phyloP scores from a whole-genome alignment of 2,113 vertebrate genomes.

The Gallinago undulata region DNA sequence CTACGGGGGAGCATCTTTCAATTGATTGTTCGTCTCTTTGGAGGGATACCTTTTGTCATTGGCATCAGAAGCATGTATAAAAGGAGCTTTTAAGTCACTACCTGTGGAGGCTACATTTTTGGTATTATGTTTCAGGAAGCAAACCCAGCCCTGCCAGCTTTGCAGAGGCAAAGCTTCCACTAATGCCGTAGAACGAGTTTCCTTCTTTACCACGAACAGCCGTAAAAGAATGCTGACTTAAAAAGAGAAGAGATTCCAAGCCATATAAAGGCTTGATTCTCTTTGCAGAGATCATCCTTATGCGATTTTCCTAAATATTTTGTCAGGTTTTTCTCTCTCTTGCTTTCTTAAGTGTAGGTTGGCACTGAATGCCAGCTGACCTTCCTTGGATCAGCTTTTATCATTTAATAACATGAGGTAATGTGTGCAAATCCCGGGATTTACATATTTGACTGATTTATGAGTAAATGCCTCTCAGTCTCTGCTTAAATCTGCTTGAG shows the following conservation, averaged over 20 bases:
- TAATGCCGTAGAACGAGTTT: neutral
- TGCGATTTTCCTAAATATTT: neutral
- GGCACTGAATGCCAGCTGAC: neutral
- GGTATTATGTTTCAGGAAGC: neutral
- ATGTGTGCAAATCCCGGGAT: neutral
- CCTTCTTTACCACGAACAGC: neutral
- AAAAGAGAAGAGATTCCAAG: neutral
- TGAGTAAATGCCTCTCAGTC: neutral
- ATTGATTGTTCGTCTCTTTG: neutral
- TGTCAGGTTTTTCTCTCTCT: neutral
- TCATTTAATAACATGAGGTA: neutral
- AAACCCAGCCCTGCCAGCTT: neutral
- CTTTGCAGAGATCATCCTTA: neutral
- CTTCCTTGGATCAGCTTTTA: neutral
- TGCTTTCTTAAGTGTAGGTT: neutral
- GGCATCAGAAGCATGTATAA: neutral
- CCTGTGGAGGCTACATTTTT: fast-evolving
- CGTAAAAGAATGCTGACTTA: neutral
- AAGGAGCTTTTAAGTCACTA: neutral
- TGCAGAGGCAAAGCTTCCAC: neutral
- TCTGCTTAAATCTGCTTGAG: neutral
- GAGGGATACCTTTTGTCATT: neutral
- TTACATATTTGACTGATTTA: neutral
- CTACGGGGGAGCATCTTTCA: neutral
- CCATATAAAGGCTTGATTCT: neutral